These are phyloP conservation scores for Apeltes quadracus DNA, from an alignment of 2,113 vertebrate genomes.

Conservation along the genomic window DNA sequence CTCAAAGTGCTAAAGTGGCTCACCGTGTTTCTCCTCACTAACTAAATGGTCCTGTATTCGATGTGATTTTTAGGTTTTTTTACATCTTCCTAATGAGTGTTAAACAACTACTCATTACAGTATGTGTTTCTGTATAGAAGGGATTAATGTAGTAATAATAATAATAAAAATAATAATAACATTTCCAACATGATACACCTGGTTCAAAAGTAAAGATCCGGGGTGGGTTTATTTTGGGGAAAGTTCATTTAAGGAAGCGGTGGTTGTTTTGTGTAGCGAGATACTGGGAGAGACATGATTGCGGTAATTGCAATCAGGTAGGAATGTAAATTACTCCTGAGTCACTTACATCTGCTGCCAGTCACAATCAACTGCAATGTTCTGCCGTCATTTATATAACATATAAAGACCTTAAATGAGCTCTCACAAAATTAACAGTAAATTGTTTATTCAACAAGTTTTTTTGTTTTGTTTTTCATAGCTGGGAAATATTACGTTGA, in stretches of 20 bases:
- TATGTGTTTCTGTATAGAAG: conserved; percentile 5
- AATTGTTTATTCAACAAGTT: conserved; percentile 14
- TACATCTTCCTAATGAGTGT: background rate
- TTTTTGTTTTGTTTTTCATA: conserved; percentile 18
- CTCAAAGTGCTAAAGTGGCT: conserved; percentile 15
- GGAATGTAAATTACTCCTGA: conserved; percentile 26
- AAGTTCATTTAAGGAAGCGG: conserved; percentile 12
- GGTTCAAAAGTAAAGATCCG: background rate
- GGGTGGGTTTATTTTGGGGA: background rate
- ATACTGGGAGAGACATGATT: conserved; percentile 34
- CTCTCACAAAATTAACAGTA: conserved; percentile 14
- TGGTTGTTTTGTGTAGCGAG: conserved; percentile 25
- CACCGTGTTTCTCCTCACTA: conserved; percentile 78
- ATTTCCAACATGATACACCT: conserved; percentile 12
- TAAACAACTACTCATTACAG: background rate
- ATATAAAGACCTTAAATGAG: conserved; percentile 8
- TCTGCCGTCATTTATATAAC: background rate
- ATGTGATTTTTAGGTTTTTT: background rate
- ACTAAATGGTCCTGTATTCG: conserved; percentile 75
- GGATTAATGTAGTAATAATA: background rate
- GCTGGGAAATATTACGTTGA: conserved; percentile 21
- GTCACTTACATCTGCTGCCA: conserved; percentile 48
- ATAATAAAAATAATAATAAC: no score
- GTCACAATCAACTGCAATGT: conserved; percentile 12
- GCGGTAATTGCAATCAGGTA: conserved; percentile 46